Base-by-base conservation (phyloP, 2,888 invertebrate species). In the Melipona beecheii region DNA sequence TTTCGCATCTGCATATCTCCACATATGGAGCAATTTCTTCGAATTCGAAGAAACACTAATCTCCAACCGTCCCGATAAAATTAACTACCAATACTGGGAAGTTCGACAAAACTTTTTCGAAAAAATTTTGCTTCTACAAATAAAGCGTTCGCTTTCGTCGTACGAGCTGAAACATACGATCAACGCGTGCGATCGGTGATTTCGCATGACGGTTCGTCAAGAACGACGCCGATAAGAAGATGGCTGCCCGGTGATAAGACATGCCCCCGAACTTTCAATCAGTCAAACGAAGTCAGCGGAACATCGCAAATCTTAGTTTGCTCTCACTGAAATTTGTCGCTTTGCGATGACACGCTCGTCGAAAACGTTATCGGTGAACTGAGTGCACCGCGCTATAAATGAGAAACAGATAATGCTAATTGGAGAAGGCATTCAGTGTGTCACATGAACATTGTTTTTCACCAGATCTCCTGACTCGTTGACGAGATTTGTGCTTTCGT, bases 181-280 rank as follows among this genome's bases (percentile, higher is more conserved):
- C 36, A 36, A 36, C 64, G 50, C 81, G 72, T 81, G 70, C 68
- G 84, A 91, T 91, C 90, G 90, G 86, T 87, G 85, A 87, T 89
- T 92, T 90, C 87, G 78, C 78, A n/a, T 13, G 78, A 71, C 86
- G 87, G 84, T 87, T 86, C 84, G 82, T 86, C 27, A 77, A 84
- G 88, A 87, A 84, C 79, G 81, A 86, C 60, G 36, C 79, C 86
- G 92, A 92, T 93, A 93, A 92, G 86, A 79, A 89, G 86, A 85
- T 87, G 81, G 80, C 84, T 84, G 85, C 85, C 54, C 64, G 66
- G 81, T 82, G 90, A 90, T 90, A 90, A 90, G 88, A 89, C 79
- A 64, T 78, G 77, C 43, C 56, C 65, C 66, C 66, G n/a, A 52
- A 64, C 79, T 79, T 76, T 79, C 81, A 87, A 89, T 86, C 87